These are phyloP conservation scores for Sebastes nivosus DNA, from an alignment of 2,797 vertebrate species.

Conservation along the genomic window DNA sequence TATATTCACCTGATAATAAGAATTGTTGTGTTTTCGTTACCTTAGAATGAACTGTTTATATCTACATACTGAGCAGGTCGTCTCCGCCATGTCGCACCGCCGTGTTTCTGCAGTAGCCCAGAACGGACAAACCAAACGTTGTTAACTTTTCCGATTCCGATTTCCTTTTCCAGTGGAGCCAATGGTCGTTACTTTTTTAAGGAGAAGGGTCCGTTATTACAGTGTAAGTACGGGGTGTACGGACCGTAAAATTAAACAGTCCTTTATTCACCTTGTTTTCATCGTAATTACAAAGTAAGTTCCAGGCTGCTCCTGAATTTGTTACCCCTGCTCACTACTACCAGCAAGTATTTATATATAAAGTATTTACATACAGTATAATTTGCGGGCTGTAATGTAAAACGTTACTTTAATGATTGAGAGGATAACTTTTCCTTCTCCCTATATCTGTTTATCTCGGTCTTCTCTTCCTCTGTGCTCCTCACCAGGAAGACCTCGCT, in stretches of 20 bases:
- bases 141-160: too few species aligned
- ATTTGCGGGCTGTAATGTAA: not conserved
- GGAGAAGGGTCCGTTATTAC: not conserved
- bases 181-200: not conserved
- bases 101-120: too few species aligned
- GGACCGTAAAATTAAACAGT: not conserved
- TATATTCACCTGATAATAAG: too few species aligned
- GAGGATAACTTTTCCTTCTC: not conserved
- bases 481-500: slow-evolving; percentile 27
- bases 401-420: not conserved
- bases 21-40: too few species aligned
- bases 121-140: too few species aligned
- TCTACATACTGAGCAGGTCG: too few species aligned
- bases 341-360: not conserved
- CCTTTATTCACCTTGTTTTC: not conserved
- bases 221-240: too few species aligned
- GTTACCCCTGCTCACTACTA: not conserved
- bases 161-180: too few species aligned
- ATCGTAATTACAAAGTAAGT: not conserved
- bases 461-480: not conserved
- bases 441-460: not conserved
- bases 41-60: too few species aligned
- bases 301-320: not conserved
- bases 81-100: too few species aligned
- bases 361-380: not conserved